These are phyloP conservation scores for Arge pagana DNA, from an alignment of 2,888 invertebrate species.

Conservation along the genomic window DNA sequence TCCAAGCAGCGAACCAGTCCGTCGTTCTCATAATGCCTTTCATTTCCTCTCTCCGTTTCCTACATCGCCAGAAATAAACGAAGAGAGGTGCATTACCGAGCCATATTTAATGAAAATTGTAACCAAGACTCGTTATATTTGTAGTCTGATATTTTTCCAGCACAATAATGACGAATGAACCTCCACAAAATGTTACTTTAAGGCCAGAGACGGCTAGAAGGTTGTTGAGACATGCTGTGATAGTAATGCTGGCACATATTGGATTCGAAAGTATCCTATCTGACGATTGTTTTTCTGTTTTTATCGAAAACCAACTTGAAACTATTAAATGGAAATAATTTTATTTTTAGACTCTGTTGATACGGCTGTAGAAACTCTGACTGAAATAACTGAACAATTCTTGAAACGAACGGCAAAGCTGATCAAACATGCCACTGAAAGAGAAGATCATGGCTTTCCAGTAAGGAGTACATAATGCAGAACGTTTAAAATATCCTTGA, in stretches of 20 bases:
- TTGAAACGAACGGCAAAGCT: slow-evolving; percentile 58
- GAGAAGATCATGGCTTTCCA: slow-evolving; percentile 61
- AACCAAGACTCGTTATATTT: too few relatives aligned
- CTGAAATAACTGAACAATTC: slow-evolving; percentile 60
- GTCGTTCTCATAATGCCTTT: too few relatives aligned
- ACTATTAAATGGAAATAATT: too few relatives aligned
- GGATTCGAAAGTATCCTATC: slow-evolving; percentile 60
- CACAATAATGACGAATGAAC: slow-evolving; percentile 35
- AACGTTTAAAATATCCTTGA: slow-evolving; percentile 16
- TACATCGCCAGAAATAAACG: too few relatives aligned
- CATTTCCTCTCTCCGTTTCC: too few relatives aligned
- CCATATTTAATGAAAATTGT: too few relatives aligned
- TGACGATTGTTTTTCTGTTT: not conserved
- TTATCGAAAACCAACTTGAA: not conserved
- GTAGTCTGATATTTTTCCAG: slow-evolving; percentile 36
- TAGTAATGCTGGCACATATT: slow-evolving; percentile 61
- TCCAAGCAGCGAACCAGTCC: not conserved
- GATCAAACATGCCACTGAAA: slow-evolving; percentile 62
- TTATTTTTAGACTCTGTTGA: slow-evolving; percentile 57
- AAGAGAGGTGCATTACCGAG: too few relatives aligned
- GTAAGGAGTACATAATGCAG: slow-evolving; percentile 54
- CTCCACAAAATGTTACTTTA: slow-evolving; percentile 38
- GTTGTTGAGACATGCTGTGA: slow-evolving; percentile 60
- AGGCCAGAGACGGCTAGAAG: slow-evolving; percentile 45
- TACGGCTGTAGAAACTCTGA: slow-evolving; percentile 59